Conservation (phyloP, 2,888 invertebrate species). For the Plusia festucae region DNA sequence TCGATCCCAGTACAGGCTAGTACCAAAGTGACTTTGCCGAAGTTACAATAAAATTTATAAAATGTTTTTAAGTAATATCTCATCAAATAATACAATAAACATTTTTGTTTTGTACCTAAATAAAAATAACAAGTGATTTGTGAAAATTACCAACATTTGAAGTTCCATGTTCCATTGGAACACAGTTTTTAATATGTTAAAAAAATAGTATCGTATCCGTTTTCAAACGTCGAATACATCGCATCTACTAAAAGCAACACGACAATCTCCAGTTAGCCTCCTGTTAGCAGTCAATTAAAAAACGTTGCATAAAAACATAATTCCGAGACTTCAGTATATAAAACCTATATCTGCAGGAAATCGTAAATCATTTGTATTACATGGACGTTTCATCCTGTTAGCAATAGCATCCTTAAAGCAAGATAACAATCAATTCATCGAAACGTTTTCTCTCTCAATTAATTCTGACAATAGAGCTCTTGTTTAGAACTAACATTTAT, state of each 20-base stretch:
- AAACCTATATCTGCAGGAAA: neutral
- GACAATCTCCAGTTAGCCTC: neutral
- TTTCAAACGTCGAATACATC: neutral
- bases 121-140: too few species aligned
- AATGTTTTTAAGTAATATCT: too few species aligned
- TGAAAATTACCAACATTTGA: neutral
- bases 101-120: too few species aligned
- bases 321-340: neutral
- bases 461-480: constrained; percentile 44
- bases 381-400: constrained; percentile 44
- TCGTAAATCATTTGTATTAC: constrained; percentile 33
- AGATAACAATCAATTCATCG: constrained; percentile 45
- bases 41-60: too few species aligned
- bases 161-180: too few species aligned
- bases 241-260: neutral
- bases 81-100: too few species aligned
- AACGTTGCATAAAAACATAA: neutral
- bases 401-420: constrained; percentile 35
- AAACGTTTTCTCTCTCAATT: constrained; percentile 46
- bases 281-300: neutral
- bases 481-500: constrained; percentile 43
- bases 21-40: too few species aligned
- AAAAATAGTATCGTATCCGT: neutral
- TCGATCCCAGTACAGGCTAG: too few species aligned
- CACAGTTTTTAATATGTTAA: too few species aligned